These are phyloP conservation scores for Phataginus tricuspis DNA, from an alignment of 2,797 vertebrate species.

Conservation along the genomic window DNA sequence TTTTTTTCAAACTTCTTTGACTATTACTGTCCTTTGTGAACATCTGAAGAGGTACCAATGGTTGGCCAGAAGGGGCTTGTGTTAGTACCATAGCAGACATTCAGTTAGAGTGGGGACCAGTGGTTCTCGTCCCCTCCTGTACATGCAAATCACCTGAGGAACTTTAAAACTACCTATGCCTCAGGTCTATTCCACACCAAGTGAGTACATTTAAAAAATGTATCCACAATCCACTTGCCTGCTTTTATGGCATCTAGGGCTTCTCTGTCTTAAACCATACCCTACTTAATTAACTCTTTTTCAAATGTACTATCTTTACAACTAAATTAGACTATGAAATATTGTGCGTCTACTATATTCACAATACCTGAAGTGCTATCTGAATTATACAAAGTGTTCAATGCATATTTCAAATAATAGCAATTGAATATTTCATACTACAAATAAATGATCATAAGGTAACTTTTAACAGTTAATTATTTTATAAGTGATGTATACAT, in stretches of 20 bases:
- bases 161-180: not conserved
- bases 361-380: not conserved
- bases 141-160: not conserved
- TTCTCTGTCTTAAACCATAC: not conserved
- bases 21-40: not conserved
- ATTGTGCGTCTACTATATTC: not conserved
- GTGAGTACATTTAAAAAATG: too few species aligned
- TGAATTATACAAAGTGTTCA: not conserved
- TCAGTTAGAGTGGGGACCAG: not conserved
- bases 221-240: not conserved
- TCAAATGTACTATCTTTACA: not conserved
- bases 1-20: not conserved
- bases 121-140: not conserved
- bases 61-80: not conserved
- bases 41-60: not conserved
- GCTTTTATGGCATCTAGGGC: not conserved
- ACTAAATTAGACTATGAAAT: not conserved
- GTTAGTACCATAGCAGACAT: not conserved
- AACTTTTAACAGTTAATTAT: not conserved
- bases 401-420: constrained; percentile 13
- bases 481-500: not conserved
- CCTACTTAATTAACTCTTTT: not conserved
- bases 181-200: not conserved
- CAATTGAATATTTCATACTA: not conserved
- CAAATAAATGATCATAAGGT: not conserved